Percentiles rank a stretch among this genome's conserved stretches.
Conservation (phyloP, 2,113 vertebrate genomes). For the Ginglymostoma cirratum region DNA sequence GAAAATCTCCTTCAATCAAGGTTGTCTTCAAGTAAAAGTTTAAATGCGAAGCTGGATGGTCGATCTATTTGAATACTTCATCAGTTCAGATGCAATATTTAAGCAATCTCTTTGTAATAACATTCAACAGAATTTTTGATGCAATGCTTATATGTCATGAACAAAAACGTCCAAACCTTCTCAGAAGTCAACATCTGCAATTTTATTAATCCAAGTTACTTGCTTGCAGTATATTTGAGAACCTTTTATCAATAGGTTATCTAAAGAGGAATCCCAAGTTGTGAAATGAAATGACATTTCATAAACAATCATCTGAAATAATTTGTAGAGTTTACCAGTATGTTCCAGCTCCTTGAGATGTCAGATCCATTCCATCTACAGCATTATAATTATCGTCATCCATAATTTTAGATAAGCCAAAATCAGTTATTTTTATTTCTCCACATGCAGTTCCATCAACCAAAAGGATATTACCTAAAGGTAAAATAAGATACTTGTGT, state of each 20-base stretch:
- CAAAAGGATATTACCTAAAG: conserved; percentile 88
- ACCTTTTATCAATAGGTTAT: neutral
- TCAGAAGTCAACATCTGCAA: neutral
- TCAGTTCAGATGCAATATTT: neutral
- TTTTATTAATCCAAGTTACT: neutral
- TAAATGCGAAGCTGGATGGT: neutral
- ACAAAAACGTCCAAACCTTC: neutral
- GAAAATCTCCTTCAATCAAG: neutral
- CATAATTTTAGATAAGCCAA: conserved; percentile 99
- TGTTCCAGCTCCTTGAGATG: conserved; percentile 94
- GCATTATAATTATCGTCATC: conserved; percentile 93
- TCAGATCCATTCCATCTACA: conserved; percentile 97
- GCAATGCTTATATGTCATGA: neutral
- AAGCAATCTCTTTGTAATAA: neutral
- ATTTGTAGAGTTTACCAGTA: conserved; percentile 74
- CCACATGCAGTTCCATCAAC: conserved; percentile 97
- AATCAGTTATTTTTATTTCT: conserved; percentile 99
- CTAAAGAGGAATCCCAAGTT: neutral
- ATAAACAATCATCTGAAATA: neutral
- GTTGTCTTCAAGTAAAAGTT: neutral
- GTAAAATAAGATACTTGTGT: conserved; percentile 25
- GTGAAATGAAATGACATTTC: neutral
- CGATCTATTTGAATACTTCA: neutral
- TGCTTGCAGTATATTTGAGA: neutral
- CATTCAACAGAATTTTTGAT: neutral